A percentile compares a stretch with the other conserved stretches of the same genome.
phyloP scores from a whole-genome alignment of 2,113 vertebrate species.

The Neopipo cinnamomea region DNA sequence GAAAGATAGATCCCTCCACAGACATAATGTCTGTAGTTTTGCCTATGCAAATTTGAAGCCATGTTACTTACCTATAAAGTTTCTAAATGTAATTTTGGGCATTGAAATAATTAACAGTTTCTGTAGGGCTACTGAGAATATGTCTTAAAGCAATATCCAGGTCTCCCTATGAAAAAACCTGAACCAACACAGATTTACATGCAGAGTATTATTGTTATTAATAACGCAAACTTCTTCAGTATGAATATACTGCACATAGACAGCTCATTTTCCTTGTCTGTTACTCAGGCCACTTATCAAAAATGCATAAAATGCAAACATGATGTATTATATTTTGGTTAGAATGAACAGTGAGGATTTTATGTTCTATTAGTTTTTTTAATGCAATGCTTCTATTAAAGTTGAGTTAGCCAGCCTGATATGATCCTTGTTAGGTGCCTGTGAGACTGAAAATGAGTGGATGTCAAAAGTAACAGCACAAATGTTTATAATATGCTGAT shows the following conservation, averaged over 20 bases:
- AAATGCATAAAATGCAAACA: conserved; percentile 68
- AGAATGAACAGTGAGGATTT: conserved; percentile 15
- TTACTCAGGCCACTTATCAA: conserved; percentile 63
- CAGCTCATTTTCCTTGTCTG: conserved; percentile 57
- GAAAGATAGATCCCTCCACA: neutral
- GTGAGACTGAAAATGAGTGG: neutral
- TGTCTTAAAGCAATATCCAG: conserved; percentile 30
- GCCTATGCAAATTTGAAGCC: neutral
- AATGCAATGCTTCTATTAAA: conserved; percentile 29
- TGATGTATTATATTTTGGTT: conserved; percentile 28
- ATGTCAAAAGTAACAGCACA: neutral
- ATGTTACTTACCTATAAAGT: neutral
- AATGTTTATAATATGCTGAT: neutral
- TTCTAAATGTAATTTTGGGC: neutral
- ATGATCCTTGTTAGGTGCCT: neutral
- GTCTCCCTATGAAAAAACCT: neutral
- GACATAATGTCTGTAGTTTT: neutral
- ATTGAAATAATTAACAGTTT: neutral
- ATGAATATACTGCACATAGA: conserved; percentile 64
- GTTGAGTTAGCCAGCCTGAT: neutral
- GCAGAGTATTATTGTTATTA: conserved; percentile 69
- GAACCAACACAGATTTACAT: conserved; percentile 68
- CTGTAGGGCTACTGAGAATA: neutral
- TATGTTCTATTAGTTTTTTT: conserved; percentile 42
- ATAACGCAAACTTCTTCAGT: conserved; percentile 69